Conservation (phyloP, 1,140 invertebrate species). For the Halictus rubicundus region DNA sequence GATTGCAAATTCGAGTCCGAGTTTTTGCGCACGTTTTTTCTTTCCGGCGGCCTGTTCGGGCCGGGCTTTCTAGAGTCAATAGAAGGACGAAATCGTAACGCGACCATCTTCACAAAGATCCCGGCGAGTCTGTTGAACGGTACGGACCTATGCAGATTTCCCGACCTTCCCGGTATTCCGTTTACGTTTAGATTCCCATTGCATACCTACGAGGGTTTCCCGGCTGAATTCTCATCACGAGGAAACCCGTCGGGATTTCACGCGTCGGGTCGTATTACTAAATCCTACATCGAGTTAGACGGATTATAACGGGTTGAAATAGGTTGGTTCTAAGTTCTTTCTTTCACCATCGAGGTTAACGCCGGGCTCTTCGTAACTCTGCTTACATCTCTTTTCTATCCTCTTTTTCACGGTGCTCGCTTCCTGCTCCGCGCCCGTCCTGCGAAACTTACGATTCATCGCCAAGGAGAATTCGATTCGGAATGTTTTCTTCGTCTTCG, state of each 20-base stretch:
- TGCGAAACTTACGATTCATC: background rate
- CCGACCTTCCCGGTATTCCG: background rate
- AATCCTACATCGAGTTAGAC: slow-evolving; percentile 69
- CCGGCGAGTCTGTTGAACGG: background rate
- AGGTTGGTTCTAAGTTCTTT: slow-evolving; percentile 50
- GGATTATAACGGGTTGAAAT: slow-evolving; percentile 68
- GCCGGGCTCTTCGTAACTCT: slow-evolving; percentile 13
- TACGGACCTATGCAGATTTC: slow-evolving; percentile 32
- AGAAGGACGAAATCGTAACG: background rate
- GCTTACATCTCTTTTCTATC: slow-evolving; percentile 28
- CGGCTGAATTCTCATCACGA: slow-evolving; percentile 46
- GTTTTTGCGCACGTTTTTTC: too few relatives aligned
- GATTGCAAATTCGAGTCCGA: too few relatives aligned
- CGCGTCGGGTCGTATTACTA: slow-evolving; percentile 72
- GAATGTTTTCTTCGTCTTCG: background rate
- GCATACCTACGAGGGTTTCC: slow-evolving; percentile 43
- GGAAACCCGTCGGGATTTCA: slow-evolving; percentile 69
- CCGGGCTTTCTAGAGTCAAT: background rate
- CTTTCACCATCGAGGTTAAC: slow-evolving; percentile 11
- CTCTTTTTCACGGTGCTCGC: background rate
- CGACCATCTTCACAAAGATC: background rate
- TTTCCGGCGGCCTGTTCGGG: too few relatives aligned
- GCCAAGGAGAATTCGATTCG: background rate
- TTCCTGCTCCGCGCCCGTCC: background rate
- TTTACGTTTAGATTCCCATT: background rate